Conservation (phyloP, 2,113 vertebrate species). For the Colius striatus region DNA sequence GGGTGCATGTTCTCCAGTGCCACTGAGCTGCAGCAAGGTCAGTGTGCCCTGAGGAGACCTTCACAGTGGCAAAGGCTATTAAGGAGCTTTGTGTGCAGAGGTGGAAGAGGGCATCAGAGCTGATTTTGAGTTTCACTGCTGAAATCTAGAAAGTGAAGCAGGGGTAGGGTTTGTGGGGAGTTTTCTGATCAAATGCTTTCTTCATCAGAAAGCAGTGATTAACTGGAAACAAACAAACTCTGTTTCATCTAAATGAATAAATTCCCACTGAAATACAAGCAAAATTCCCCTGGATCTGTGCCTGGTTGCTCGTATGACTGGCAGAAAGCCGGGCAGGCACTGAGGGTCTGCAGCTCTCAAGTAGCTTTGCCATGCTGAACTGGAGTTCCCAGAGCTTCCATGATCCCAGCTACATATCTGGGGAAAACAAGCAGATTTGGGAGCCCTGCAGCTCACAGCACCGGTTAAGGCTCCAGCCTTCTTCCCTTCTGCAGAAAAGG, state of each 20-base stretch:
- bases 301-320: neutral
- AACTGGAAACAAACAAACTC: conserved; percentile 5
- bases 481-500: neutral
- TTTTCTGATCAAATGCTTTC: conserved; percentile 1
- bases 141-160: neutral
- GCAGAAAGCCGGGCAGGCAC: neutral
- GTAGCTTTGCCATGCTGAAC: neutral
- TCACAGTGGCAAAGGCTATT: neutral
- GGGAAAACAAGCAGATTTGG: neutral
- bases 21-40: neutral
- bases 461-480: neutral
- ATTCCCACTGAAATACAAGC: neutral
- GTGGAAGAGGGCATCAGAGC: neutral
- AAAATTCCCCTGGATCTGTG: neutral
- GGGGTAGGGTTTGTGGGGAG: neutral
- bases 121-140: neutral
- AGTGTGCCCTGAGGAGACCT: neutral
- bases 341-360: neutral
- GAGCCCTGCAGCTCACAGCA: neutral
- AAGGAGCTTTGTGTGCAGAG: neutral
- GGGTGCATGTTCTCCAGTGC: neutral
- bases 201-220: neutral
- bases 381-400: neutral
- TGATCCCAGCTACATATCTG: neutral
- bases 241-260: neutral